Conservation (phyloP, 2,113 vertebrate species). For the Xiphophorus hellerii region DNA sequence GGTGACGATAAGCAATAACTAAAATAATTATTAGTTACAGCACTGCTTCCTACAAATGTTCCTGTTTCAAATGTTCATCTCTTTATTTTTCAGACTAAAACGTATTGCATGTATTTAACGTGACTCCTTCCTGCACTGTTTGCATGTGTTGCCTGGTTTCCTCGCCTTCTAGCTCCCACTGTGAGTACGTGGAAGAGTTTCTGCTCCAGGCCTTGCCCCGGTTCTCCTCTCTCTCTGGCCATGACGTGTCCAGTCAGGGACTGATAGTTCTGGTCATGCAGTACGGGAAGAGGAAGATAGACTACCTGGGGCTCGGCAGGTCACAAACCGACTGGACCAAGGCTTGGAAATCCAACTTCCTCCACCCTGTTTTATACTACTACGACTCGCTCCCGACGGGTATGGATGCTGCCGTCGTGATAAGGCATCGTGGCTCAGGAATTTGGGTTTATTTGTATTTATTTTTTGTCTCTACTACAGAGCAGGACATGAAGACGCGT, state of each 20-base stretch:
- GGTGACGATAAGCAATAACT: too few species aligned
- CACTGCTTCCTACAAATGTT: too few species aligned
- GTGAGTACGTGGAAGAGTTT: slow-evolving; percentile 93
- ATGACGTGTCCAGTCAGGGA: slow-evolving; percentile 74
- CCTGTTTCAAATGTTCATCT: too few species aligned
- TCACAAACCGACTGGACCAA: slow-evolving; percentile 88
- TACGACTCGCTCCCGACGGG: slow-evolving; percentile 89
- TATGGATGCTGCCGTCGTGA: slow-evolving; percentile 41
- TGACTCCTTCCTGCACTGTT: background rate
- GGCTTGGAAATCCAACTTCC: slow-evolving; percentile 95
- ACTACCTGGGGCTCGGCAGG: slow-evolving; percentile 82
- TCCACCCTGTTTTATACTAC: slow-evolving; percentile 96
- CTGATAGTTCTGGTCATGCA: slow-evolving; percentile 92
- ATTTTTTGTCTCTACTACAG: slow-evolving; percentile 67
- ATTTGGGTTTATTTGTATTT: background rate
- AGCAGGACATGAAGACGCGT: slow-evolving; percentile 86
- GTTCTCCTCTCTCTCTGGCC: slow-evolving; percentile 86
- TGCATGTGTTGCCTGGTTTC: background rate
- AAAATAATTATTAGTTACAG: too few species aligned
- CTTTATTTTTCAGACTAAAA: too few species aligned
- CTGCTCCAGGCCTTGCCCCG: slow-evolving; percentile 86
- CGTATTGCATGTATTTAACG: too few species aligned
- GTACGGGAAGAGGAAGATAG: slow-evolving; percentile 89
- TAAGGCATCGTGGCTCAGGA: background rate
- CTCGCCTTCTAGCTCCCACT: slow-evolving; percentile 67